Evolutionary conservation across 2,888 invertebrate species (phyloP), one percentile per base, ranked within the genome.

Genomic region (Orthosia cruda): DNA sequence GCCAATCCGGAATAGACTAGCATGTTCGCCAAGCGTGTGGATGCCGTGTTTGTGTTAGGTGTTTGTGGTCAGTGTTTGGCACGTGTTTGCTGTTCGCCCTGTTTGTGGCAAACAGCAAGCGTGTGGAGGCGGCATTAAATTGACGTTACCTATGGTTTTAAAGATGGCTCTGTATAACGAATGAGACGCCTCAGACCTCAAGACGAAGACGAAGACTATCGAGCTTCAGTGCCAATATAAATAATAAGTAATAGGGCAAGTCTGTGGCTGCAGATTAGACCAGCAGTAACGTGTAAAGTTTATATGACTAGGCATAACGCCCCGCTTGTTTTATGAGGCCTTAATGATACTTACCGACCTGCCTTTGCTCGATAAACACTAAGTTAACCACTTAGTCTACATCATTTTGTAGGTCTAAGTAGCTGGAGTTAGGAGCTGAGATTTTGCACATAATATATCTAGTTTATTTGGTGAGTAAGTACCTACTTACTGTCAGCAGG

Each of bases 271-370:
- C 23, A 67, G 58, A 26, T 67, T 32, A 40, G 40, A 49, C 16
- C 23, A 26, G 50, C 58, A 54, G 45, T 67, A 78, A 78, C 7
- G 32, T 75, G 58, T 20, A 59, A 32, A 63, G 63, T 81, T 75
- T 64, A 68, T 59, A 67, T 59, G 58, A 23, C 58, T 18, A 47
- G 55, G 49, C 58, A n/a, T 78, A 81, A 59, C 49, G n/a, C n/a
- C 7, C n/a, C 52, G 63, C 64, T 55, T 20, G 74, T 63, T 58
- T 67, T 75, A 78, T 50, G 62, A 59, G 63, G 45, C 52, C 80
- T 71, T 49, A 71, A 58, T 54, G 58, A 49, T 61, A 18, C 49
- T 54, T 49, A 26, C 26, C 55, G 16, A n/a, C 59, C 71, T 68
- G n/a, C 47, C 54, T 78, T 59, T 61, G 54, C n/a, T 69, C 12